Evolutionary conservation across 2,797 vertebrate species (phyloP), one percentile per base, ranked within the genome.

Genomic region (Chiroxiphia lanceolata): DNA sequence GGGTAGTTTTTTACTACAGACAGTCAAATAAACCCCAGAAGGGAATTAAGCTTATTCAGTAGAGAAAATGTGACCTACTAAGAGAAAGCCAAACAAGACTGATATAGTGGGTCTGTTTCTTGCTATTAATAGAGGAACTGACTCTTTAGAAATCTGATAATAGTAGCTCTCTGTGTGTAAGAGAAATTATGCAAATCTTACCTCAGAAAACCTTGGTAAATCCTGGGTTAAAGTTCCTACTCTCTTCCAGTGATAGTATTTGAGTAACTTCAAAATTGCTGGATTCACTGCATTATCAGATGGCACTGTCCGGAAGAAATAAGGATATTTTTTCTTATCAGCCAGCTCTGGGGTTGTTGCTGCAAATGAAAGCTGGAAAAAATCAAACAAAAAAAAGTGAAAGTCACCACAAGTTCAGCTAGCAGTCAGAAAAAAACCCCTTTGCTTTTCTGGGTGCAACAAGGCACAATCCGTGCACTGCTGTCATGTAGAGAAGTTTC

Each of bases 211-310:
- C 75, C 99, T 98, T 97, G 99, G 99, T 63, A 99, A 99, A 29
- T 99, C 99, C 96, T 99, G 99, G 15, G 99, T 99, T 94, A 99
- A 98, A 13, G 99, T 99, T 89, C 99, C 99, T 92, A 99, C 99
- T 23, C 99, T 98, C 95, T 98, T 99, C 99, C 99, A 99, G 92
- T 98, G 99, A 98, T 98, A 99, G 97, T 97, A 98, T 96, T 98
- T 99, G 63, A 99, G 99, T 94, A 99, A 98, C 97, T 99, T 99
- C 77, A 99, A 98, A 83, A 99, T 99, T 67, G 99, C 99, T 6
- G 99, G 99, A 94, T 99, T 99, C 96, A 99, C 99, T 1, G 99
- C 99, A 17, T 99, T 99, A 98, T 99, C 99, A 27, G 99, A 99
- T 1, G 99, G 99, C 90, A 99, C 99, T 0, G 99, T 99, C 96